Conservation (phyloP, 2,113 vertebrate species). For the Nettapus auritus region DNA sequence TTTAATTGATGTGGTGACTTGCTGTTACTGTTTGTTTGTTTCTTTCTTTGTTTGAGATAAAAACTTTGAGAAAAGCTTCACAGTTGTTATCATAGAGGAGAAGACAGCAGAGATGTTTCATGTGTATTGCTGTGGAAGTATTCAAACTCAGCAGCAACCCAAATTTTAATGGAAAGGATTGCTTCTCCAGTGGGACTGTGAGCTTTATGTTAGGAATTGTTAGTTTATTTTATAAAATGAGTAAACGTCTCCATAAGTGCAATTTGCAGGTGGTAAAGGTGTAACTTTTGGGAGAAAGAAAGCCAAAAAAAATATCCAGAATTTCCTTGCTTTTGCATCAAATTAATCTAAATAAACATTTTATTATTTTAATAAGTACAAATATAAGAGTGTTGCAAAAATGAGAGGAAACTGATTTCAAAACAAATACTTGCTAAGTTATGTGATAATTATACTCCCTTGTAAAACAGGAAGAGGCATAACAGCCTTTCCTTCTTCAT, state of each 20-base stretch:
- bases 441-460: background rate
- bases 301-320: background rate
- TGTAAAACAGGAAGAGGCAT: background rate
- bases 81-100: background rate
- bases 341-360: background rate
- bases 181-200: background rate
- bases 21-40: background rate
- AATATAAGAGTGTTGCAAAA: background rate
- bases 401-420: background rate
- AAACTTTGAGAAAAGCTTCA: background rate
- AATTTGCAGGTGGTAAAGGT: background rate
- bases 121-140: background rate
- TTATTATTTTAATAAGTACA: background rate
- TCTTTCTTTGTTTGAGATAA: background rate
- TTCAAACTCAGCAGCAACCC: background rate
- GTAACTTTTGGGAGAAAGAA: background rate
- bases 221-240: background rate
- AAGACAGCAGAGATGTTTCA: background rate
- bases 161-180: background rate
- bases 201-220: background rate
- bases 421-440: background rate
- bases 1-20: background rate
- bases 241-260: background rate
- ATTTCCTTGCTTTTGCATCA: background rate
- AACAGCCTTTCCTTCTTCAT: background rate